Evolutionary conservation across 2,888 invertebrate genomes (phyloP).

Genomic region (Chrysomela aeneicollis): DNA sequence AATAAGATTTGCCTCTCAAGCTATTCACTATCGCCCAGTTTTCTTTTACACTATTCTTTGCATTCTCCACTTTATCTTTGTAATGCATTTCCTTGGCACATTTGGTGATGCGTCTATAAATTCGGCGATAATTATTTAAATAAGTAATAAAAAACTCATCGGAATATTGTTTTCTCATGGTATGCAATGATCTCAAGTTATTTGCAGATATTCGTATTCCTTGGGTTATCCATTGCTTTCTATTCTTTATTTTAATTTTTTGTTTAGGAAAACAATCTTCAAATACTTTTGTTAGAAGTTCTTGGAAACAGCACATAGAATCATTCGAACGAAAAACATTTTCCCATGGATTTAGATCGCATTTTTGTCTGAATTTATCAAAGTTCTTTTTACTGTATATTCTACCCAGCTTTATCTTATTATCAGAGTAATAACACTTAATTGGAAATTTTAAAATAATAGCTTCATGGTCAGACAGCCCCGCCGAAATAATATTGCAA

Average conservation of each 20-base stretch:
- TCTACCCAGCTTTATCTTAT: neutral
- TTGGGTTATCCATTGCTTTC: neutral
- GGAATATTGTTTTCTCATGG: neutral
- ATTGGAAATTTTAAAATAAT: neutral
- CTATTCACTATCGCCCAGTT: neutral
- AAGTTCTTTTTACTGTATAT: neutral
- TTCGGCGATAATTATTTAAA: neutral
- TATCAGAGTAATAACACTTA: neutral
- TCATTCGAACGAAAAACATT: neutral
- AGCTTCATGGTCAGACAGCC: neutral
- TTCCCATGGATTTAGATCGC: neutral
- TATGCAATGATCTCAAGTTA: neutral
- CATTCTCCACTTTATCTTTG: neutral
- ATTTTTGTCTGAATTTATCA: neutral
- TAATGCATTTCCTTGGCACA: neutral
- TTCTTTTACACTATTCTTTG: neutral
- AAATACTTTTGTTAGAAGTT: neutral
- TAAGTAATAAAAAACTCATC: neutral
- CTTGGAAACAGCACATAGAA: neutral
- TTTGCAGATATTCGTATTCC: conserved; percentile 2
- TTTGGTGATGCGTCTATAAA: neutral
- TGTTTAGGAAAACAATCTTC: neutral
- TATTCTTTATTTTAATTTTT: neutral
- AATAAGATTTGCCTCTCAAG: neutral
- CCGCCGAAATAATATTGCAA: neutral